phyloP scores from a whole-genome alignment of 2,888 invertebrate genomes.

The Stenurella melanura region DNA sequence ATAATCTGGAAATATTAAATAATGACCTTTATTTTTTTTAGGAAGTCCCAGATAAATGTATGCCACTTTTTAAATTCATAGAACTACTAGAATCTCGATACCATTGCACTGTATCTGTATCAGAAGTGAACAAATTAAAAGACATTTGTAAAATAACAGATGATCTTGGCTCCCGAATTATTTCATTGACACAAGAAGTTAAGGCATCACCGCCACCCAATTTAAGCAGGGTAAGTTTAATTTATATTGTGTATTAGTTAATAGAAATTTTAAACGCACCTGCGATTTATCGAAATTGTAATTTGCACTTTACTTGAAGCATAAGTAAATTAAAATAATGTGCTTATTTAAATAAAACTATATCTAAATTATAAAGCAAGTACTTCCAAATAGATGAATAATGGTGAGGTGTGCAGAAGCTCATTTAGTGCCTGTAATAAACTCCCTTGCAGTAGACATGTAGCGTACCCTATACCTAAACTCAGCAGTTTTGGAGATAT shows the following conservation, averaged over 20 bases:
- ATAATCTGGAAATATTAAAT: background rate
- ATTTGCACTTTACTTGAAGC: no score
- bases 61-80: slow-evolving; percentile 88
- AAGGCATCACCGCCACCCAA: slow-evolving; percentile 76
- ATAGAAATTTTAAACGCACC: no score
- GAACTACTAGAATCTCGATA: slow-evolving; percentile 89
- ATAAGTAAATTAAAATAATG: no score
- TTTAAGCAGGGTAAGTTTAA: slow-evolving; percentile 61
- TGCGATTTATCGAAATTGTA: no score
- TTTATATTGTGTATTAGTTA: background rate
- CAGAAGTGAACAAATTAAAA: slow-evolving; percentile 83
- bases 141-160: slow-evolving; percentile 87
- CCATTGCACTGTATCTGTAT: slow-evolving; percentile 83
- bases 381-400: no score
- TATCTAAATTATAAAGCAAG: no score
- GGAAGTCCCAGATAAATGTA: slow-evolving; percentile 83
- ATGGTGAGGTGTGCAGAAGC: no score
- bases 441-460: no score
- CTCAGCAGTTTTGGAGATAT: no score
- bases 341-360: no score
- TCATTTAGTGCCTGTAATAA: no score
- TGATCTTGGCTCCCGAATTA: slow-evolving; percentile 81
- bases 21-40: slow-evolving; percentile 65
- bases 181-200: slow-evolving; percentile 78
- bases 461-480: no score